Evolutionary conservation across 2,888 invertebrate species (phyloP), one percentile per base, ranked within the genome.

Genomic region (Periphyllus acericola): DNA sequence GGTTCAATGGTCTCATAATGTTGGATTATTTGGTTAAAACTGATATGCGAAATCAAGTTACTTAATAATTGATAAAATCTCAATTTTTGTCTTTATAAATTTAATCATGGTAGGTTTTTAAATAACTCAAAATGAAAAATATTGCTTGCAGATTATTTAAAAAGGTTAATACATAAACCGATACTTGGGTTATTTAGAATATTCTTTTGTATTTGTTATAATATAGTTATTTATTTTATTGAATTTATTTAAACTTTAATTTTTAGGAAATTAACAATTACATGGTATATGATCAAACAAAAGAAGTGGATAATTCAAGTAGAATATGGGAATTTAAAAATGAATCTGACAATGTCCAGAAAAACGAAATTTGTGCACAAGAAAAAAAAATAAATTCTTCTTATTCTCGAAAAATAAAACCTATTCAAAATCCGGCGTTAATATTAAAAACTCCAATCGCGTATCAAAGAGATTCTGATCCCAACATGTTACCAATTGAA

Each of bases 401-500:
- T 90, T 83, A 89, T 9, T 93, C 93, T 89, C 92, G 93, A 88
- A 95, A 95, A 92, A 95, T 95, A 90, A 95, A 95, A 91, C 95
- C 95, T 71, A 94, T 95, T 79, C 94, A 94, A 91, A 94, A 95
- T 92, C 95, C 95, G 85, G 95, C 94, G 85, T 92, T 95, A 89
- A 94, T 95, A 90, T 92, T 95, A 90, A 95, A 95, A 92, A 95
- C 95, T 89, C 95, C 95, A 89, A 95, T 95, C 90, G 95, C 95
- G 82, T 95, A 95, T 92, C 95, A 95, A 91, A 94, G 95, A 90
- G 94, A 95, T 91, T 95, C 95, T 88, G 96, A 97, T 93, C 94
- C 96, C 89, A 95, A 96, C 90, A 96, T 96, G 91, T 95, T 97
- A 92, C 97, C 97, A 86, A 95, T 97, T 91, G 95, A 95, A 92